Evolutionary conservation across 2,797 vertebrate genomes (phyloP).

Genomic region (Tapirus indicus): DNA sequence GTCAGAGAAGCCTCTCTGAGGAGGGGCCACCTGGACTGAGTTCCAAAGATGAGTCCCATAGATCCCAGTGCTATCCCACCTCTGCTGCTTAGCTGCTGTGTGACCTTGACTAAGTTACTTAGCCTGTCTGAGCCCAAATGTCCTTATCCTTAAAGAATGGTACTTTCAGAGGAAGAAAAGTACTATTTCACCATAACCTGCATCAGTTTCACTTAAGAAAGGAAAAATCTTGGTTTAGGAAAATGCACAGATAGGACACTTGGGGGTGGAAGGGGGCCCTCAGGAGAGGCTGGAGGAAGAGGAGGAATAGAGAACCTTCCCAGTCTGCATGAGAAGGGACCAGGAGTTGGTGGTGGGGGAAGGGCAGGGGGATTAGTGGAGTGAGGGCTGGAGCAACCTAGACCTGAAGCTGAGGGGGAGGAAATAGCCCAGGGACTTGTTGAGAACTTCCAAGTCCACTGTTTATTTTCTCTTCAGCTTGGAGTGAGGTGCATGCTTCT

Average conservation of each 20-base stretch:
- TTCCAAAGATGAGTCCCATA: not conserved
- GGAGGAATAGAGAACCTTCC: not conserved
- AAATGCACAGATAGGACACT: not conserved
- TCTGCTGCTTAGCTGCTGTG: not conserved
- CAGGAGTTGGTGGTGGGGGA: fast-evolving
- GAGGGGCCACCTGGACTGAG: not conserved
- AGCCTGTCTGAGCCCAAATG: not conserved
- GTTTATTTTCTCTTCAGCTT: not conserved
- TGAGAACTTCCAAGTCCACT: not conserved
- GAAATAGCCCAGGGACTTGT: not conserved
- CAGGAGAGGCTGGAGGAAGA: not conserved
- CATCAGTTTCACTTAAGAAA: not conserved
- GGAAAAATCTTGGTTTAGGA: not conserved
- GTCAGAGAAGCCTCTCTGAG: not conserved
- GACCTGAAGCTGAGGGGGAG: not conserved
- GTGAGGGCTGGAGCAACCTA: not conserved
- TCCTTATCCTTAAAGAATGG: not conserved
- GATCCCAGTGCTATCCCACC: not conserved
- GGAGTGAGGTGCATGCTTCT: not conserved
- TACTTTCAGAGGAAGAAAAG: not conserved
- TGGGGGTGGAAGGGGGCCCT: not conserved
- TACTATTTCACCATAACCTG: not conserved
- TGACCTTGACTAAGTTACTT: not conserved
- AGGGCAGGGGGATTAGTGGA: not conserved
- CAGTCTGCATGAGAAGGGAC: not conserved